These are phyloP conservation scores for Lucilia sericata DNA, from an alignment of 1,140 invertebrate genomes.

Conservation along the genomic window DNA sequence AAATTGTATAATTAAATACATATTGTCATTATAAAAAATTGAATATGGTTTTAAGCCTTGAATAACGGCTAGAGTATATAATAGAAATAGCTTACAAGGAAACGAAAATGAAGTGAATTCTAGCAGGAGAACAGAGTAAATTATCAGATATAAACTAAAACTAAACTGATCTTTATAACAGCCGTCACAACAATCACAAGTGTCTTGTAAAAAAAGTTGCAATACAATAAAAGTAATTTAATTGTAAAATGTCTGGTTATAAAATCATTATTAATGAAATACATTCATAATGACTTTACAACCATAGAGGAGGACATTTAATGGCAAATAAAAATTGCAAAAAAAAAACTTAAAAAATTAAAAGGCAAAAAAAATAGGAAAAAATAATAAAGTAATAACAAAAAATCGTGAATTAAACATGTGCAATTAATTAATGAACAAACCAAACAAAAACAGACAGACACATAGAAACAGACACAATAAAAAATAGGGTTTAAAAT, in stretches of 20 bases:
- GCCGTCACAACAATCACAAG: no score
- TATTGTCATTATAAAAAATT: neutral
- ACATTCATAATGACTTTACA: conserved; percentile 6
- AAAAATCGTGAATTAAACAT: conserved; percentile 35
- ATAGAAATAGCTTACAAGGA: neutral
- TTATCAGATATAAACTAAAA: no score
- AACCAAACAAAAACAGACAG: conserved; percentile 15
- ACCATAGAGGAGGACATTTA: neutral
- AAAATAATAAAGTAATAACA: conserved; percentile 11
- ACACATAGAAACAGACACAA: neutral
- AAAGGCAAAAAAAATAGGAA: neutral
- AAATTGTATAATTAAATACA: neutral
- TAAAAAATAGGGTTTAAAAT: neutral
- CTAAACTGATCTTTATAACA: no score
- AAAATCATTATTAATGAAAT: conserved; percentile 39
- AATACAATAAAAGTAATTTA: conserved; percentile 11
- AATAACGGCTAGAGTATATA: neutral
- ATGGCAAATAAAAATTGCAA: neutral
- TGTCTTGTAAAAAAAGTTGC: neutral
- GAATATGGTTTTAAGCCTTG: neutral
- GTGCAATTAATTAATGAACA: conserved; percentile 41
- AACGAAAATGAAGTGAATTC: neutral
- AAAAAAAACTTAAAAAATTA: neutral
- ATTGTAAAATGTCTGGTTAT: conserved; percentile 17
- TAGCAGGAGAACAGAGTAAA: no score